Evolutionary conservation across 2,113 vertebrate genomes (phyloP), one percentile per base, ranked within the genome.

Genomic region (Nerophis ophidion): DNA sequence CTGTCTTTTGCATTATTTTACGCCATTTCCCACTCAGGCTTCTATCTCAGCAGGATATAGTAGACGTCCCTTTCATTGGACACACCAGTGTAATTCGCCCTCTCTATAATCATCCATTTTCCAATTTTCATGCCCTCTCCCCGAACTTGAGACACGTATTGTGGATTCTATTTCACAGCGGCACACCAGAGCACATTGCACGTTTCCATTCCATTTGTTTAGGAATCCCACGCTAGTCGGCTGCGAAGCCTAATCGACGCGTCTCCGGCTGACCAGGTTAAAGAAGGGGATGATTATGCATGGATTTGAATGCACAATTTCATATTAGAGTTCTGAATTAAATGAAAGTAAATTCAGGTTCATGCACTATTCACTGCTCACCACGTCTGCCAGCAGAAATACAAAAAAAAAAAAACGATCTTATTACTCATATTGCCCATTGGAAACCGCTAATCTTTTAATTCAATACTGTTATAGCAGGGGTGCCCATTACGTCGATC

Each of bases 51-150:
- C 77, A 76, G 77, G 82, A 84, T 80, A 79, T 80, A 73, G 74
- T 79, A 86, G 72, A 77, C 76, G 74, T 82, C 81, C 71, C 81
- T 77, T 81, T 87, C 84, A 86, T 87, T 86, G 79, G 82, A 79
- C 82, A 84, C 81, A 54, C 70, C 81, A 84, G 85, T 81, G 79
- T 84, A 87, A 86, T 84, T 85, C 62, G 38, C 57, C 65, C 75
- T 74, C 77, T 72, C 78, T 77, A 69, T 83, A 87, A 83, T 86
- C 82, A 86, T 82, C 82, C 80, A 84, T 86, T 87, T 86, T 81
- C 66, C 77, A 70, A 44, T 82, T 84, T 83, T 71, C 77, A 78
- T 86, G 81, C 77, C 82, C 83, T 83, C 76, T 70, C 60, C 57
- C 61, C 75, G 67, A 86, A 81, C 79, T 77, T 71, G 72, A 81